Evolutionary conservation across 2,797 vertebrate species (phyloP), one percentile per base, ranked within the genome.

Genomic region (Buphagus erythrorhynchus): DNA sequence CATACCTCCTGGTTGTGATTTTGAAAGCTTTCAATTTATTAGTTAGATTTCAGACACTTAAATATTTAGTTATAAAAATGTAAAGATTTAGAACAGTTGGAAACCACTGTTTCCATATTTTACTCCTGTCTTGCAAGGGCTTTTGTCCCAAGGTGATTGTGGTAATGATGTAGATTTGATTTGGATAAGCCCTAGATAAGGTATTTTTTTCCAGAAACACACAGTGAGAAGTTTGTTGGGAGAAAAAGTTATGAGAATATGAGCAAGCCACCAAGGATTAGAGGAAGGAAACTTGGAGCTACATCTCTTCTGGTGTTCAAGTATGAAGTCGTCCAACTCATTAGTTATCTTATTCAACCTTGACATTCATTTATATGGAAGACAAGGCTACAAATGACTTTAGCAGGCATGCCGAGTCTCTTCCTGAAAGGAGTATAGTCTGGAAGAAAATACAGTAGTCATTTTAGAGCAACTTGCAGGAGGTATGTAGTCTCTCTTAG

Each of bases 321-420:
- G 46, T 76, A 94, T 49, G 83, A 95, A 86, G 80, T 71, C 2
- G 12, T 79, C 67, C 93, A 96, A 94, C 63, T 92, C 93, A 94
- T 95, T 94, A 96, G 86, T 93, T 96, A 94, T 96, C 95, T 94
- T 85, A 95, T 54, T 96, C 92, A 96, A 90, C 86, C 88, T 54
- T 96, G 92, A 95, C 92, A 82, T 82, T 63, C 90, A 87, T 89
- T 92, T 87, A 52, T 89, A 85, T 54, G 65, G 55, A 87, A 71
- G 65, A 87, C 63, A 85, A 90, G 77, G 63, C 90, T 92, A 76
- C 67, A 93, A 96, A 96, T 76, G 2, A 95, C 88, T 95, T 93
- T 79, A 94, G 65, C 95, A 96, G 95, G 68, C 81, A 67, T 26
- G 42, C 33, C 0, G 28, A 84, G 67, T 61, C 88, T 79, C 90